Conservation (phyloP, 2,113 vertebrate species). For the Ahaetulla prasina region DNA sequence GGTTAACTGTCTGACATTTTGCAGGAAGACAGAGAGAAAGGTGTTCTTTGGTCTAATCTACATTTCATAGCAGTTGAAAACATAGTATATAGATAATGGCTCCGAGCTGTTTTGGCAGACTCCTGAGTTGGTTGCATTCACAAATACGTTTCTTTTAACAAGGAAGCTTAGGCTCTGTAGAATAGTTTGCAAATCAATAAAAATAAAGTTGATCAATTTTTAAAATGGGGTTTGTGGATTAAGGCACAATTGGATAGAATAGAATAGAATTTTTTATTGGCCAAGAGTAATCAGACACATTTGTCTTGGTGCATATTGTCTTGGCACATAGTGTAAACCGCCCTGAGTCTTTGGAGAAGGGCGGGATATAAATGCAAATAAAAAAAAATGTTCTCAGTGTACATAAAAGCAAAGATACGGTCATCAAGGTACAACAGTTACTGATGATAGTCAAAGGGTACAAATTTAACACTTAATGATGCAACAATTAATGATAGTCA, state of each 20-base stretch:
- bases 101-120: neutral
- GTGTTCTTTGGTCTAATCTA: neutral
- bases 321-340: no score
- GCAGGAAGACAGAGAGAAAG: neutral
- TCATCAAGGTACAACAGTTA: no score
- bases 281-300: no score
- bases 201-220: neutral
- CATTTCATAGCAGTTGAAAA: neutral
- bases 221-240: neutral
- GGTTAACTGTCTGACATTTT: slow-evolving; percentile 2
- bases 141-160: neutral
- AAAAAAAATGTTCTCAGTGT: no score
- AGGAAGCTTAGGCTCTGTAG: neutral
- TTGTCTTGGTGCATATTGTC: no score
- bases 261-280: no score
- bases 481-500: no score
- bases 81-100: neutral
- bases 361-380: no score
- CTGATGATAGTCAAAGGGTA: no score
- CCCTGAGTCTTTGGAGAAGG: no score
- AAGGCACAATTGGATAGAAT: neutral
- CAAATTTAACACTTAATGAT: no score
- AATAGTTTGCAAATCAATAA: neutral
- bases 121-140: neutral
- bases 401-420: no score